phyloP scores from a whole-genome alignment of 30 jellyfish, hydroid and myxozoan species.

The Pelagia noctiluca region DNA sequence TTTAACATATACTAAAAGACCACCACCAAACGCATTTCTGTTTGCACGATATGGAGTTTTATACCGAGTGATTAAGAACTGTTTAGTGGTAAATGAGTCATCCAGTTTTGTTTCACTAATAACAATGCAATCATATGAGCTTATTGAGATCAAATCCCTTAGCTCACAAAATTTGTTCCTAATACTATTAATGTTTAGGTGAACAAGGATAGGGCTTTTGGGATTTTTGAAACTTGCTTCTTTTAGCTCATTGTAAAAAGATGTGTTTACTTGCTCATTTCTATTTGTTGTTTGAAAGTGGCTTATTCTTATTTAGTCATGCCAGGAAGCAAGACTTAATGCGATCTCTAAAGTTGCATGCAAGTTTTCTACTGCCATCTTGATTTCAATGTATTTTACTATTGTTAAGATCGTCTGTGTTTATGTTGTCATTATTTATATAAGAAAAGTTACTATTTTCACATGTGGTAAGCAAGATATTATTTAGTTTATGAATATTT shows the following conservation, averaged over 20 bases:
- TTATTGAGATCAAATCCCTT: neutral
- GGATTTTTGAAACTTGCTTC: neutral
- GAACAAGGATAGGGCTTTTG: too few species aligned
- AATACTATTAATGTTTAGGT: too few species aligned
- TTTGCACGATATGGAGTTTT: too few species aligned
- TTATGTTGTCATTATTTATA: conserved; percentile 7
- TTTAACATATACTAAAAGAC: too few species aligned
- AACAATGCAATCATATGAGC: neutral
- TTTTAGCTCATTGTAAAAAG: neutral
- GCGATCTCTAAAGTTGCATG: too few species aligned
- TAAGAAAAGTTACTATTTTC: neutral
- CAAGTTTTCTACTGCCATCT: too few species aligned
- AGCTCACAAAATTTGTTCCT: too few species aligned
- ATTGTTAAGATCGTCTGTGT: neutral
- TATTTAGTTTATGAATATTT: neutral
- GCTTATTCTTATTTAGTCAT: too few species aligned
- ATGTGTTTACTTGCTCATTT: neutral
- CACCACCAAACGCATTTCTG: neutral
- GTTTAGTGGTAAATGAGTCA: too few species aligned
- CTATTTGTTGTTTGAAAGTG: neutral
- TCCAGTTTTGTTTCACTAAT: neutral
- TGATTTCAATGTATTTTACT: neutral
- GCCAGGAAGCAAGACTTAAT: neutral
- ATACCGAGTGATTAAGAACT: too few species aligned
- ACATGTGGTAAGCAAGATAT: neutral